Conservation (phyloP, 1,140 invertebrate species). For the Scaptodrosophila lebanonensis region DNA sequence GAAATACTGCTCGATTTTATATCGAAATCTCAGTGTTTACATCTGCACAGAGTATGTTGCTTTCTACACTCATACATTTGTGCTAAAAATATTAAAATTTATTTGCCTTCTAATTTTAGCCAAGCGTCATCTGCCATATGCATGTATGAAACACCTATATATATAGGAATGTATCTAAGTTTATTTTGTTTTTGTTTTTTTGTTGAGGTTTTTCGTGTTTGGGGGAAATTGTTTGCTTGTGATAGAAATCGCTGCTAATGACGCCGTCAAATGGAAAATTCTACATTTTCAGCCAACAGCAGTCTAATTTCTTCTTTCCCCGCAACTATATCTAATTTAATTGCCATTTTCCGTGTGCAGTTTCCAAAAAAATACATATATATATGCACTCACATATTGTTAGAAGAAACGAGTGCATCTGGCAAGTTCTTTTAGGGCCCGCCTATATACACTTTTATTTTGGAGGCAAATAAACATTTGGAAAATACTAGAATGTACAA, state of each 20-base stretch:
- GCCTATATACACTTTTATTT: neutral
- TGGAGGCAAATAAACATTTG: neutral
- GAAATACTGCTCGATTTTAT: conserved; percentile 48
- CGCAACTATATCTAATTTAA: too few relatives aligned
- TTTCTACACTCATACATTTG: conserved; percentile 1
- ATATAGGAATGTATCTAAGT: neutral
- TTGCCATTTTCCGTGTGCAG: neutral
- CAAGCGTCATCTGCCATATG: conserved; percentile 48
- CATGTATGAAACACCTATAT: conserved; percentile 2
- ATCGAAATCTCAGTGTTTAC: conserved; percentile 52
- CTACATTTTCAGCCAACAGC: conserved; percentile 21
- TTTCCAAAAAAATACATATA: neutral
- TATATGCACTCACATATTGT: neutral
- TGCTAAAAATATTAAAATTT: conserved; percentile 72
- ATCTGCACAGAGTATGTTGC: conserved; percentile 23
- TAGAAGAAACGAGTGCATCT: too few relatives aligned
- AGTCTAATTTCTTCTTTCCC: too few relatives aligned
- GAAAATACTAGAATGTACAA: conserved; percentile 44
- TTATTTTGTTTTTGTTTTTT: neutral
- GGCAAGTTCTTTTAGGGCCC: too few relatives aligned
- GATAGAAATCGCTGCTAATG: conserved; percentile 17
- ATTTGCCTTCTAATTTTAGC: conserved; percentile 61
- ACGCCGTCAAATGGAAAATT: conserved; percentile 46
- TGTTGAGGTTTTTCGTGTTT: conserved; percentile 25
- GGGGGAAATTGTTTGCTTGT: too few relatives aligned